Conservation (phyloP, 2,888 invertebrate genomes). For the Doris montereyensis region DNA sequence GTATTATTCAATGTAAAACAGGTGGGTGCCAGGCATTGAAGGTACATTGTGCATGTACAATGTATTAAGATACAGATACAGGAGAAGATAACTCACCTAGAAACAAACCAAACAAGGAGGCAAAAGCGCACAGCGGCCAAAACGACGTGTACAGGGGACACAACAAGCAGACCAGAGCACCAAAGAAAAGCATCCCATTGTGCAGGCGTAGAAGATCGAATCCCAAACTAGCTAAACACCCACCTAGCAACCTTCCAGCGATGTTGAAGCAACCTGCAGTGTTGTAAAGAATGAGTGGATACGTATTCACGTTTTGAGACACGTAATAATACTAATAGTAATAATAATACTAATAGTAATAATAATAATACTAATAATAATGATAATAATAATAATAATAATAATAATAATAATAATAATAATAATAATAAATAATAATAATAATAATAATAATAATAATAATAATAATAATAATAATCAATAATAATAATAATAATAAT, state of each 20-base stretch:
- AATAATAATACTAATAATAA: background rate
- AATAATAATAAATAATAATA: too few relatives aligned
- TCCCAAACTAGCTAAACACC: conserved; percentile 27
- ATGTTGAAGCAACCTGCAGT: conserved; percentile 43
- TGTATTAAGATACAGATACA: too few relatives aligned
- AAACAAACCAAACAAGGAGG: conserved; percentile 38
- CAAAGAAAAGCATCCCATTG: conserved; percentile 36
- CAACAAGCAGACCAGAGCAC: conserved; percentile 33
- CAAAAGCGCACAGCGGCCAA: conserved; percentile 33
- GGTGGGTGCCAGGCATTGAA: too few relatives aligned
- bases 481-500: background rate
- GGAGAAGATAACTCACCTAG: conserved; percentile 13
- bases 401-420: too few relatives aligned
- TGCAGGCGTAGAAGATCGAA: conserved; percentile 31
- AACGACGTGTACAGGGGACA: conserved; percentile 37
- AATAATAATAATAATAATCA: too few relatives aligned
- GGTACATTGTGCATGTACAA: too few relatives aligned
- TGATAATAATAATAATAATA: background rate
- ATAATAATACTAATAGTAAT: background rate
- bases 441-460: too few relatives aligned
- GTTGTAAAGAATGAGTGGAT: too few relatives aligned
- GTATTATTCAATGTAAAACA: too few relatives aligned
- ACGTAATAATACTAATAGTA: background rate
- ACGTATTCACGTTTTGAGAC: too few relatives aligned
- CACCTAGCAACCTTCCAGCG: conserved; percentile 32